These are phyloP conservation scores for Idaea biselata DNA, from an alignment of 2,888 invertebrate species.

Conservation along the genomic window DNA sequence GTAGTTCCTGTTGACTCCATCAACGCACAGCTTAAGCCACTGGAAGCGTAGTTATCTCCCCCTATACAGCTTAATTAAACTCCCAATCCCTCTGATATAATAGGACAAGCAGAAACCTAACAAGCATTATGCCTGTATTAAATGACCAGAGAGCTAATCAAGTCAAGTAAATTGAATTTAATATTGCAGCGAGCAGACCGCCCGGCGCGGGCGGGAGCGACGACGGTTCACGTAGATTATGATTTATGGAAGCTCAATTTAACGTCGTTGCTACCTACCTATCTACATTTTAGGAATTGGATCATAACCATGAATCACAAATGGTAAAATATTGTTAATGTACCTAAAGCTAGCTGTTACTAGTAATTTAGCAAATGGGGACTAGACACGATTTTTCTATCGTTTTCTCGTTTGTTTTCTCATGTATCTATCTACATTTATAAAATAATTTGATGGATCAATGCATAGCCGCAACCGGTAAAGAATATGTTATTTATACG, in stretches of 20 bases:
- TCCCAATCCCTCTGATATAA: not conserved
- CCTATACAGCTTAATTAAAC: not conserved
- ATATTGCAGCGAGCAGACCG: conserved; percentile 20
- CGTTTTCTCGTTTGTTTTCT: not conserved
- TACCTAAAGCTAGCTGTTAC: not conserved
- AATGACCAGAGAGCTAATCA: conserved; percentile 24
- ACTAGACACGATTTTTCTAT: not conserved
- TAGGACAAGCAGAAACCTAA: conserved; percentile 2
- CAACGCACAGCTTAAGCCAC: too few species aligned
- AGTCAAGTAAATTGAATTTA: conserved; percentile 27
- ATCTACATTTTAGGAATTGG: conserved; percentile 3
- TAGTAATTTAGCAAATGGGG: not conserved
- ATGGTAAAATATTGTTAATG: not conserved
- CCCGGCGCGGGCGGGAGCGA: conserved; percentile 4
- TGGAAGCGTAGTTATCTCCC: not conserved
- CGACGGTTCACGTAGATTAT: conserved; percentile 20
- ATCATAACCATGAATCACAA: conserved; percentile 3
- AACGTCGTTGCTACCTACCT: not conserved
- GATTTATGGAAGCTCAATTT: conserved; percentile 18
- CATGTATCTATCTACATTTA: too few species aligned
- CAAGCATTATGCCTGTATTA: conserved; percentile 5
- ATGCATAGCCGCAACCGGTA: too few species aligned
- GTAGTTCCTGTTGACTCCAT: too few species aligned
- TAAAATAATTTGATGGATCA: too few species aligned
- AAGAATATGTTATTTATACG: too few species aligned